A percentile compares a stretch with the other conserved stretches of the same genome.
These are phyloP conservation scores for Escarpia spicata DNA, from an alignment of 2,888 invertebrate species.

Conservation along the genomic window DNA sequence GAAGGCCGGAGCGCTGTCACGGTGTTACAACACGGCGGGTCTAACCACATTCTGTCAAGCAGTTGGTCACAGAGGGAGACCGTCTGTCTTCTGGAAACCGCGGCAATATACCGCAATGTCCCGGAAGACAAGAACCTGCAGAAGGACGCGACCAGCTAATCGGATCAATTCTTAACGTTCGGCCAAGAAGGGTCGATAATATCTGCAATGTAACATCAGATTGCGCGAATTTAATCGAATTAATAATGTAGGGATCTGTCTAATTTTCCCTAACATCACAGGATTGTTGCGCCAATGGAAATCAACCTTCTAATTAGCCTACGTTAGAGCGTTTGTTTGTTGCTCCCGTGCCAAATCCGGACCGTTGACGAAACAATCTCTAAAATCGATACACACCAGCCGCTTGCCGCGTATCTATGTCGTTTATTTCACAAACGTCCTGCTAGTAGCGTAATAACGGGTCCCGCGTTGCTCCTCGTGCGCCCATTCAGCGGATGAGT, in stretches of 20 bases:
- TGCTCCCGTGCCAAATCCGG: neutral
- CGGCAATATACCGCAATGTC: neutral
- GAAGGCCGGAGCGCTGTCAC: neutral
- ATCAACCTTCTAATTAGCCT: conserved; percentile 16
- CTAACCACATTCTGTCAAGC: neutral
- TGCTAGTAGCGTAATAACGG: neutral
- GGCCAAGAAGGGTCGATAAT: neutral
- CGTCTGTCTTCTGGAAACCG: neutral
- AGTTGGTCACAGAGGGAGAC: neutral
- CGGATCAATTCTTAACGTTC: neutral
- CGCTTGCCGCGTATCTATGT: neutral
- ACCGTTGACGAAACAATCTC: neutral
- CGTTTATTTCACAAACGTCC: neutral
- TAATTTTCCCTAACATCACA: conserved; percentile 1
- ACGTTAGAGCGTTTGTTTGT: conserved; percentile 1
- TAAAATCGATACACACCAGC: neutral
- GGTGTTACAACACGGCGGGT: neutral
- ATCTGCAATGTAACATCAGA: neutral
- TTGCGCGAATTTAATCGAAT: conserved; percentile 1
- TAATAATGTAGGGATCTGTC: conserved; percentile 5
- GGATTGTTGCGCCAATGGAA: neutral
- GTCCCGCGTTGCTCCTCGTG: neutral
- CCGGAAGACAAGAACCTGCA: neutral
- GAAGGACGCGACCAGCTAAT: neutral
- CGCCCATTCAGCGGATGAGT: neutral